Conservation (phyloP, 2,888 invertebrate genomes). For the Pristionchus japonicus region DNA sequence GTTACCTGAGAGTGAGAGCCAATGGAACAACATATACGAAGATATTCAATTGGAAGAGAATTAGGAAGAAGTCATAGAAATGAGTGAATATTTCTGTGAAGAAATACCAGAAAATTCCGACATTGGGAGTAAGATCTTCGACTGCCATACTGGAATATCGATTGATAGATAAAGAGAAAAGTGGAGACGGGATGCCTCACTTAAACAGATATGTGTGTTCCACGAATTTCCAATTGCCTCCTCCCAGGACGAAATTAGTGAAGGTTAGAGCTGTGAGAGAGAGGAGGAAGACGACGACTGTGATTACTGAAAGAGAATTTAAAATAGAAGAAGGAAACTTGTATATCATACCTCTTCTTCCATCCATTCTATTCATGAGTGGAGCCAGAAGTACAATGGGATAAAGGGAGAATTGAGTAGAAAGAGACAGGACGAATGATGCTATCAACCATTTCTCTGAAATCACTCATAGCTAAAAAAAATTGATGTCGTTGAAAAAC, state of each 20-base stretch:
- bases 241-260: not conserved
- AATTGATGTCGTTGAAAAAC: too few species aligned
- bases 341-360: not conserved
- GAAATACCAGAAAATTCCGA: conserved; percentile 99
- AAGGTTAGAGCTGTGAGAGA: not conserved
- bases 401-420: conserved; percentile 48
- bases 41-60: conserved; percentile 96
- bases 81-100: conserved; percentile 99
- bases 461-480: too few species aligned
- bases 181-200: not conserved
- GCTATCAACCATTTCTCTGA: not conserved
- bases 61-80: conserved; percentile 93
- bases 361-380: conserved; percentile 33
- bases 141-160: conserved; percentile 79
- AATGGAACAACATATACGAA: conserved; percentile 92
- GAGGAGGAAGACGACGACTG: not conserved
- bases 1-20: conserved; percentile 77
- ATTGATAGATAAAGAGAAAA: too few species aligned
- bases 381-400: conserved; percentile 49
- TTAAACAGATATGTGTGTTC: conserved; percentile 27
- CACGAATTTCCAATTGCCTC: conserved; percentile 5
- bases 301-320: not conserved
- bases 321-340: too few species aligned
- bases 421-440: conserved; percentile 27
- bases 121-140: conserved; percentile 94